A percentile compares a stretch with the other conserved stretches of the same genome.
Evolutionary conservation across 2,113 vertebrate genomes (phyloP).

Genomic region (Hydrolagus affinis): DNA sequence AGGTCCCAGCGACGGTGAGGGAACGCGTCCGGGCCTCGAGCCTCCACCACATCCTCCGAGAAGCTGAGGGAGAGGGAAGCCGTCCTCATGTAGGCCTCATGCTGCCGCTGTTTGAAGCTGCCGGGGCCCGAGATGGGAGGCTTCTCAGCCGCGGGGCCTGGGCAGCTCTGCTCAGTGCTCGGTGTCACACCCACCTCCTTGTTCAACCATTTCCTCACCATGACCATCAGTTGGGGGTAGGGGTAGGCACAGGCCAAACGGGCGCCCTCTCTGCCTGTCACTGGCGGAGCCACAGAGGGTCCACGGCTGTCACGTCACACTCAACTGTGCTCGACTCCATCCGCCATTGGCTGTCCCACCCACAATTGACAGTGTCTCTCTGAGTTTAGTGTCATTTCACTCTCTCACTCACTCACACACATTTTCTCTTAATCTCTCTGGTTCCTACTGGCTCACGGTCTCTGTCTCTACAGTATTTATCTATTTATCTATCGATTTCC

Average conservation of each 20-base stretch:
- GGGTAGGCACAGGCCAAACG: too few relatives aligned
- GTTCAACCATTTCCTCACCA: too few relatives aligned
- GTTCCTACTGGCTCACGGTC: not conserved
- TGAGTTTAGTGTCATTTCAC: not conserved
- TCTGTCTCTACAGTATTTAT: too few relatives aligned
- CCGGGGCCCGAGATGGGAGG: not conserved
- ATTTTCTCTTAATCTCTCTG: not conserved
- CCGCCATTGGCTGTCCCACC: too few relatives aligned
- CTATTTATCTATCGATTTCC: too few relatives aligned
- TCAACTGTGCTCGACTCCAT: not conserved
- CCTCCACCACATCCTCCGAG: conserved; percentile 53
- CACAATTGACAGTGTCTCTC: not conserved
- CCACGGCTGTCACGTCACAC: too few relatives aligned
- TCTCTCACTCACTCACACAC: not conserved
- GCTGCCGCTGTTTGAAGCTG: conserved; percentile 33
- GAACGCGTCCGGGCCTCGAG: conserved; percentile 44
- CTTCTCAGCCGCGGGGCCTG: too few relatives aligned
- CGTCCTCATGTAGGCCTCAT: conserved; percentile 43
- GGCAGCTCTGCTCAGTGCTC: too few relatives aligned
- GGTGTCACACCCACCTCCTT: too few relatives aligned
- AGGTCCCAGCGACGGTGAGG: conserved; percentile 47
- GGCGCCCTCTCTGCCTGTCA: too few relatives aligned
- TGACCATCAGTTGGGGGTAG: too few relatives aligned
- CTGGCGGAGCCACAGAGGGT: not conserved
- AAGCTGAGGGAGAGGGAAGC: conserved; percentile 48